A percentile compares a stretch with the other conserved stretches of the same genome.
phyloP scores from a whole-genome alignment of 2,113 vertebrate genomes.

The Empidonax alnorum region DNA sequence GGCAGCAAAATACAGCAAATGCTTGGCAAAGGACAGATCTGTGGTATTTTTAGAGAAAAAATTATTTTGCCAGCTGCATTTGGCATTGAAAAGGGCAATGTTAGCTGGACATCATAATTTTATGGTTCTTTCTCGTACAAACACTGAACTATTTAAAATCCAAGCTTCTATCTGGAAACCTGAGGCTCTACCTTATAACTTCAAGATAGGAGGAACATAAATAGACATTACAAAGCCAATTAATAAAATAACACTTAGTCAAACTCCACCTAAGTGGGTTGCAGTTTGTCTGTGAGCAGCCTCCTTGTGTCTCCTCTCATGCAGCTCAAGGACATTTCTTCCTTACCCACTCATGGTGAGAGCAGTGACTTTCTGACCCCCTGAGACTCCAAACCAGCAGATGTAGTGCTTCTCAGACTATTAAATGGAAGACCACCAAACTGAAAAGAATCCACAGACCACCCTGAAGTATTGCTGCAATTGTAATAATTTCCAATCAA shows the following conservation, averaged over 20 bases:
- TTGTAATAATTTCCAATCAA: neutral
- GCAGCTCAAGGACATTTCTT: neutral
- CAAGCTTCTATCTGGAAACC: neutral
- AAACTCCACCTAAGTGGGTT: neutral
- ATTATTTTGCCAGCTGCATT: neutral
- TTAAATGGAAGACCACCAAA: neutral
- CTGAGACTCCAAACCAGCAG: neutral
- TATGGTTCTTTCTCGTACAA: neutral
- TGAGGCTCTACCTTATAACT: neutral
- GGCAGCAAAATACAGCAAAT: neutral
- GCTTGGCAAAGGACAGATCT: neutral
- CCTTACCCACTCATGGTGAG: neutral
- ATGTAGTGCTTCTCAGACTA: neutral
- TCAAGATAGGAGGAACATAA: neutral
- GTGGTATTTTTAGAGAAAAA: neutral
- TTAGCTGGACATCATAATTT: neutral
- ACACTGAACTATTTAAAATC: neutral
- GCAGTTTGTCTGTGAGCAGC: neutral
- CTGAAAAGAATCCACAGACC: neutral
- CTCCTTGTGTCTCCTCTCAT: neutral
- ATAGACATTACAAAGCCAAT: neutral
- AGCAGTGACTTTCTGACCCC: neutral
- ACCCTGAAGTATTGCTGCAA: neutral
- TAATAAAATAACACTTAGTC: neutral
- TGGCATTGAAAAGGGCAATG: neutral